These are phyloP conservation scores for Medauroidea extradentata DNA, from an alignment of 1,140 invertebrate species.

Conservation along the genomic window DNA sequence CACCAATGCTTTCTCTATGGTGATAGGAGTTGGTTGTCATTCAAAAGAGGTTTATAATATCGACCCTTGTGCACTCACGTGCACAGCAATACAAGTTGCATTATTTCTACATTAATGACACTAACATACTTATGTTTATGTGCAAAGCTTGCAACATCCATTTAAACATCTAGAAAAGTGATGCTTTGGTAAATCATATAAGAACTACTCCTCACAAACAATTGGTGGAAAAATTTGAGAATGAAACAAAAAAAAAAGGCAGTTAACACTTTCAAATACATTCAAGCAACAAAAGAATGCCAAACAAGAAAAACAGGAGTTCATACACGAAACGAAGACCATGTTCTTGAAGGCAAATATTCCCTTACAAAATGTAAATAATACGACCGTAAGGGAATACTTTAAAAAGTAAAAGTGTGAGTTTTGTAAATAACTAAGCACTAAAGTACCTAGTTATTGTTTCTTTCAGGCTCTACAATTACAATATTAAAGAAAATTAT, in stretches of 20 bases:
- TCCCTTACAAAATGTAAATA: background rate
- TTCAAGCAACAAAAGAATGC: constrained; percentile 3
- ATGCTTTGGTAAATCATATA: background rate
- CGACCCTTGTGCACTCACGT: background rate
- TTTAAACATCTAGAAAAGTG: background rate
- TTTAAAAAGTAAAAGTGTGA: constrained; percentile 3
- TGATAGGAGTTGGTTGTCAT: too few species aligned
- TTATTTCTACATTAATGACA: background rate
- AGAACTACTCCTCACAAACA: background rate
- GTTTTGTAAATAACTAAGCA: background rate
- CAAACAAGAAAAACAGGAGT: constrained; percentile 4
- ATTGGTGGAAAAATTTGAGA: background rate
- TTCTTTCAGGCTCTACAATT: background rate
- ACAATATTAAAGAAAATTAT: background rate
- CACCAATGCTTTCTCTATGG: too few species aligned
- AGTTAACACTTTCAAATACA: background rate
- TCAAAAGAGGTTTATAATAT: too few species aligned
- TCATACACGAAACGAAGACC: background rate
- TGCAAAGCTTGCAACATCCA: background rate
- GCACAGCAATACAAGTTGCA: background rate
- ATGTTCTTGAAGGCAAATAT: constrained; percentile 7
- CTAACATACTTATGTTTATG: constrained; percentile 6
- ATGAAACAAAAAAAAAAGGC: background rate
- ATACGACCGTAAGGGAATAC: background rate
- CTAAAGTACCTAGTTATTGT: background rate